Evolutionary conservation across 2,797 vertebrate species (phyloP).

Genomic region (Peromyscus aztecus): DNA sequence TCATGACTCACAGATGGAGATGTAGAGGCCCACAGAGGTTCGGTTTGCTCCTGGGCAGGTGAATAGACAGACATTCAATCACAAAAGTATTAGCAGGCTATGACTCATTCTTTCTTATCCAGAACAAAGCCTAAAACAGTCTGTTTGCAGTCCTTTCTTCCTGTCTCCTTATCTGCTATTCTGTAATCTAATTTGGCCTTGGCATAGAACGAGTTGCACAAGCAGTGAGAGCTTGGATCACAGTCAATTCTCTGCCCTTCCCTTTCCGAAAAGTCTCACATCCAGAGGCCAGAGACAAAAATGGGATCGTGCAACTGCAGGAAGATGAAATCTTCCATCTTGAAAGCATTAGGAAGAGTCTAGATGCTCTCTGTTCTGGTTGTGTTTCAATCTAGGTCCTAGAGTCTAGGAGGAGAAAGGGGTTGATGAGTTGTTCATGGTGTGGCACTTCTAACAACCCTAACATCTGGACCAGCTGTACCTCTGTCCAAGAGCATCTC

Average conservation of each 20-base stretch:
- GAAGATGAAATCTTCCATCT: background rate
- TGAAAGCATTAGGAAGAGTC: background rate
- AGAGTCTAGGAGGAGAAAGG: background rate
- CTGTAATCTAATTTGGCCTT: conserved; percentile 70
- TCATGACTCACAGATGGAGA: conserved; percentile 77
- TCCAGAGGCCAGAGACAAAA: background rate
- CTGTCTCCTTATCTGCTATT: conserved; percentile 73
- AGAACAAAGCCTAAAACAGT: conserved; percentile 55
- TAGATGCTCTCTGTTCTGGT: background rate
- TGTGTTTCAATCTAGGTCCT: background rate
- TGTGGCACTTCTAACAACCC: background rate
- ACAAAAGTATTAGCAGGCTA: conserved; percentile 46
- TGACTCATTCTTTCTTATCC: conserved; percentile 47
- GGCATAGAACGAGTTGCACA: conserved; percentile 60
- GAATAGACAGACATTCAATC: conserved; percentile 45
- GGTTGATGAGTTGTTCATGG: background rate
- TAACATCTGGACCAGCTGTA: background rate
- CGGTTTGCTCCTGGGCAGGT: conserved; percentile 65
- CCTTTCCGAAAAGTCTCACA: conserved; percentile 39
- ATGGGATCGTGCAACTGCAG: background rate
- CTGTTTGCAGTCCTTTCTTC: conserved; percentile 63
- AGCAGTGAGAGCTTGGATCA: conserved; percentile 24
- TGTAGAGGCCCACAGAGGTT: conserved; percentile 47
- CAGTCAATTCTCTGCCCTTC: conserved; percentile 59
- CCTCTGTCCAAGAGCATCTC: background rate